These are phyloP conservation scores for Tipula confusa DNA, from an alignment of 2,888 invertebrate genomes.

Conservation along the genomic window DNA sequence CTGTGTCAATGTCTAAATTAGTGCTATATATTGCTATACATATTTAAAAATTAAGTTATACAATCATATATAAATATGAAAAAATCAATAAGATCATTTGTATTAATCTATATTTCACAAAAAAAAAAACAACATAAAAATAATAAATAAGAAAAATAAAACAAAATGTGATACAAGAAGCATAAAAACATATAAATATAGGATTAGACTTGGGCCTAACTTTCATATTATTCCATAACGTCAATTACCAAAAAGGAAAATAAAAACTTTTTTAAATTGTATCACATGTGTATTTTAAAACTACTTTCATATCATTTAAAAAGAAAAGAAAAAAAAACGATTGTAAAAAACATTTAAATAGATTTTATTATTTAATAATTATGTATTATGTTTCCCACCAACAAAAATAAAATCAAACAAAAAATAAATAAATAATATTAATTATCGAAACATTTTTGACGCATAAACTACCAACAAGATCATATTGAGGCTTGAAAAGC, in stretches of 20 bases:
- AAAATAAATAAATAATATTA: too few species aligned
- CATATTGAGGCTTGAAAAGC: neutral
- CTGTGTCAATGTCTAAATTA: conserved; percentile 25
- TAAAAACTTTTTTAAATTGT: neutral
- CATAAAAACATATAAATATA: conserved; percentile 16
- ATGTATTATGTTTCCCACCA: conserved; percentile 7
- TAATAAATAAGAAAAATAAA: neutral
- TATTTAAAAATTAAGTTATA: neutral
- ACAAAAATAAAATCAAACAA: too few species aligned
- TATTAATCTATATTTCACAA: neutral
- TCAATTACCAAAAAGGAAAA: neutral
- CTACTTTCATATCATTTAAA: neutral
- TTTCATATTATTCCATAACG: conserved; percentile 16
- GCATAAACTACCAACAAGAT: neutral
- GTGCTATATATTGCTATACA: neutral
- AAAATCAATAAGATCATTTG: neutral
- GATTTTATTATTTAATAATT: neutral
- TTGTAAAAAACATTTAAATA: neutral
- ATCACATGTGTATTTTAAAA: neutral
- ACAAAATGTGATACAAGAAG: conserved; percentile 25
- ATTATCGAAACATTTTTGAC: neutral
- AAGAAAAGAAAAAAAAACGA: neutral
- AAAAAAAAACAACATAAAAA: neutral
- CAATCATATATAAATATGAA: neutral
- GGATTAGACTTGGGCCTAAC: neutral